Evolutionary conservation across 1,140 invertebrate species (phyloP), one percentile per base, ranked within the genome.

Genomic region (Heterodera schachtii): DNA sequence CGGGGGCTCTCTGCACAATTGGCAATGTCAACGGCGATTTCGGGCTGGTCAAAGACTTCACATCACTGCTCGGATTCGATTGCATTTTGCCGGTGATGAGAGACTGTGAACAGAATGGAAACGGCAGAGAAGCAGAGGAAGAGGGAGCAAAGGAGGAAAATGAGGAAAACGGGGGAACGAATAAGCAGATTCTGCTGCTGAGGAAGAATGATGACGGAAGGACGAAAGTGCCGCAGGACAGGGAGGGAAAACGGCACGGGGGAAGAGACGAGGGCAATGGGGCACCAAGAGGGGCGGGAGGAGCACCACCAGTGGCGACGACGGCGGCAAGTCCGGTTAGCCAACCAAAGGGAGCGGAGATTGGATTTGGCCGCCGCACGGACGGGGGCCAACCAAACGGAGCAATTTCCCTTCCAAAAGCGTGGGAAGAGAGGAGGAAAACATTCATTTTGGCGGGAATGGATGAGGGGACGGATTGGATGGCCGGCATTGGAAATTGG

Each of bases 21-120:
- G 57, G 16, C 13, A 13, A 11, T 19, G 19, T 64, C 11, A 64
- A 19, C 4, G 57, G 57, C 57, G 16, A 64, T 64, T 64, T 64
- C 41, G 57, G 21, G 11, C 64, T 43, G 21, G 77, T 21, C 8
- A 78, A 78, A 46, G 77, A 78, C 47, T 78, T 78, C 49, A 78
- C 77, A 6, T 78, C 77, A 46, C 70, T 78, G 77, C 41, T 78
- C 11, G 77, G 77, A 41, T 78, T 78, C 41, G 77, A 78, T 46
- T 70, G 47, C 64, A 46, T 66, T 69, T 31, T 0, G 9, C 3
- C 9, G 66, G 2, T 44, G 57, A 21, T 76, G 57, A 76, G 44
- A 16, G 13, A 57, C 47, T 43, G 66, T 19, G 41, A 75, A 57
- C 4, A 57, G 75, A 16, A 76, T 41, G 21, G 47, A 19, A n/a